phyloP scores from a whole-genome alignment of 2,888 invertebrate species.

The Pandemis cinnamomeana region DNA sequence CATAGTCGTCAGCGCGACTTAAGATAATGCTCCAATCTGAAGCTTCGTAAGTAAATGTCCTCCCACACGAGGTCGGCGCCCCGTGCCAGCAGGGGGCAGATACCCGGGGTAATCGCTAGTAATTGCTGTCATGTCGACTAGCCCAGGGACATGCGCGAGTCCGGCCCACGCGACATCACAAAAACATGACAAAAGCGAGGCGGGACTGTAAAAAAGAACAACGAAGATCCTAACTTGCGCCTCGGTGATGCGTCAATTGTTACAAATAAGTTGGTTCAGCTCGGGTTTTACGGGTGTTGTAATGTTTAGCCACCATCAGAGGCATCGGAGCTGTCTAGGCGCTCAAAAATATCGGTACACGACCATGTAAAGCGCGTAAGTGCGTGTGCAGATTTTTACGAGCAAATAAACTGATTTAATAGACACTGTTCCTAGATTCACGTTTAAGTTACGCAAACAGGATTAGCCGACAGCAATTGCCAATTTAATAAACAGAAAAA shows the following conservation, averaged over 20 bases:
- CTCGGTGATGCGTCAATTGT: not conserved
- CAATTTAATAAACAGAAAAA: too few relatives aligned
- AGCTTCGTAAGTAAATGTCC: slow-evolving; percentile 31
- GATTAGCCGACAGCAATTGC: too few relatives aligned
- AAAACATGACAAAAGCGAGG: slow-evolving; percentile 38
- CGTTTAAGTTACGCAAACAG: too few relatives aligned
- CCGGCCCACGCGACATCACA: slow-evolving; percentile 44
- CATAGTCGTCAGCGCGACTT: slow-evolving; percentile 12
- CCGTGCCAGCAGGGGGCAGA: slow-evolving; percentile 58
- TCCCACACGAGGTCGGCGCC: slow-evolving; percentile 43
- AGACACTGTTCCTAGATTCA: too few relatives aligned
- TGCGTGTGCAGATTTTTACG: too few relatives aligned
- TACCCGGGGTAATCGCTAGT: slow-evolving; percentile 61
- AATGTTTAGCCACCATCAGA: too few relatives aligned
- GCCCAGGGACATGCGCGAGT: slow-evolving; percentile 33
- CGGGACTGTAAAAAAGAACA: slow-evolving; percentile 4
- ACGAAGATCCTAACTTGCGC: not conserved
- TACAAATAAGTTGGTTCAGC: not conserved
- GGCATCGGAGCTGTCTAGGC: too few relatives aligned
- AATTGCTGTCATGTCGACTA: slow-evolving; percentile 60
- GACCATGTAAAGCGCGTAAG: too few relatives aligned
- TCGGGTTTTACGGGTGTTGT: not conserved
- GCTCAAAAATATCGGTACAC: too few relatives aligned
- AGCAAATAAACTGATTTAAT: too few relatives aligned
- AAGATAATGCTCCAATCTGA: slow-evolving; percentile 31